Evolutionary conservation across 2,113 vertebrate species (phyloP).

Genomic region (Laticauda colubrina): DNA sequence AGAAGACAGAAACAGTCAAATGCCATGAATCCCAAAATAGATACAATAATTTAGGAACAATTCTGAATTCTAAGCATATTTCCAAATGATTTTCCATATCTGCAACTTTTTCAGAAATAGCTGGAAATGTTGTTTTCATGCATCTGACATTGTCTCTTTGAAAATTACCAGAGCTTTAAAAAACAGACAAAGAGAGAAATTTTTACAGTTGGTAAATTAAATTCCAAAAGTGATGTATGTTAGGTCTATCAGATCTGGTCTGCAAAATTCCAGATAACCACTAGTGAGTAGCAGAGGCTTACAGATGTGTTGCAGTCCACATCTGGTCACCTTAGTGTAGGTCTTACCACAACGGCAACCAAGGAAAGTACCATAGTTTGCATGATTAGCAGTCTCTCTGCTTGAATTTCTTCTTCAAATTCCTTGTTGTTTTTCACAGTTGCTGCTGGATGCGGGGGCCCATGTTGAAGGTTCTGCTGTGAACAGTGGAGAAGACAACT

Average conservation of each 20-base stretch:
- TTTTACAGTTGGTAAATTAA: background rate
- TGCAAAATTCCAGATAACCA: background rate
- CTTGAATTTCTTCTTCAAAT: slow-evolving; percentile 4
- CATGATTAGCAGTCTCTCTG: background rate
- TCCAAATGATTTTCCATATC: background rate
- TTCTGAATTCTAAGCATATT: background rate
- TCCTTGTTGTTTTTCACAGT: slow-evolving; percentile 62
- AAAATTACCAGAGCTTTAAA: background rate
- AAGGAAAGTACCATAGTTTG: background rate
- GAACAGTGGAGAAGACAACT: slow-evolving; percentile 87
- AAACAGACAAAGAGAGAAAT: background rate
- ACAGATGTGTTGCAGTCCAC: background rate
- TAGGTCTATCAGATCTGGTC: background rate
- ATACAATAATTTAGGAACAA: background rate
- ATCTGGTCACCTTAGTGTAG: background rate
- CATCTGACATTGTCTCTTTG: background rate
- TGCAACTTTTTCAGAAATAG: background rate
- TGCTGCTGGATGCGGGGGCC: slow-evolving; percentile 93
- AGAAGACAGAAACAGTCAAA: background rate
- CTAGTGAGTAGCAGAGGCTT: background rate
- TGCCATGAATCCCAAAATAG: background rate
- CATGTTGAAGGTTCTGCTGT: slow-evolving; percentile 89
- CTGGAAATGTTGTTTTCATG: background rate
- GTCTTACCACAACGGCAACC: background rate
- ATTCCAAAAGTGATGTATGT: background rate